Conservation (phyloP, 2,113 vertebrate genomes). For the Eonycteris spelaea region DNA sequence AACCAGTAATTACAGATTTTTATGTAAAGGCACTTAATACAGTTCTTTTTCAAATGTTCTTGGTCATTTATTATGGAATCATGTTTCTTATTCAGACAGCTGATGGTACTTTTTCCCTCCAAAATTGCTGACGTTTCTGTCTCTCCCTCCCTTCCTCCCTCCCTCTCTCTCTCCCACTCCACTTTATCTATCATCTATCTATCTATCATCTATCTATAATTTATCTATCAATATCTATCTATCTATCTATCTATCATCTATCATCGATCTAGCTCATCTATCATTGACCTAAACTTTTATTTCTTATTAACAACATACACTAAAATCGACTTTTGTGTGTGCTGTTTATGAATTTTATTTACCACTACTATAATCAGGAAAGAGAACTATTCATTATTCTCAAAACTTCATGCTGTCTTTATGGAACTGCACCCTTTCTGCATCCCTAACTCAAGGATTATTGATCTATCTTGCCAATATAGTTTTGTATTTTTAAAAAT, state of each 20-base stretch:
- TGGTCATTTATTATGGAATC: background rate
- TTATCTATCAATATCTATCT: no score
- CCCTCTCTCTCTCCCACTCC: no score
- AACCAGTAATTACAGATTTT: background rate
- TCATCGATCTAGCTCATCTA: no score
- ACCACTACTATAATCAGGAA: background rate
- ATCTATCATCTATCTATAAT: no score
- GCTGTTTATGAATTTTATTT: background rate
- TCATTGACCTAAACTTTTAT: background rate
- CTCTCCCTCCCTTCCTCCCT: background rate
- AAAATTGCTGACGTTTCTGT: background rate
- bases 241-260: no score
- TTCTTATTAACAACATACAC: background rate
- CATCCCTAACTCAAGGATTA: background rate
- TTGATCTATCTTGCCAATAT: background rate
- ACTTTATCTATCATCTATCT: no score
- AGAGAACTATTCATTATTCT: background rate
- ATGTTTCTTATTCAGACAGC: background rate
- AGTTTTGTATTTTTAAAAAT: background rate
- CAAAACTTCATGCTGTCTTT: background rate
- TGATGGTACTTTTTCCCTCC: background rate
- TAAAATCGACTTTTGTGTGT: background rate
- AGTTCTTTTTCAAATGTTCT: background rate
- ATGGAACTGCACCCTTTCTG: background rate
- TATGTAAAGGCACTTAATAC: background rate